Base-by-base conservation (phyloP, 2,797 vertebrate species). In the Helarctos malayanus region DNA sequence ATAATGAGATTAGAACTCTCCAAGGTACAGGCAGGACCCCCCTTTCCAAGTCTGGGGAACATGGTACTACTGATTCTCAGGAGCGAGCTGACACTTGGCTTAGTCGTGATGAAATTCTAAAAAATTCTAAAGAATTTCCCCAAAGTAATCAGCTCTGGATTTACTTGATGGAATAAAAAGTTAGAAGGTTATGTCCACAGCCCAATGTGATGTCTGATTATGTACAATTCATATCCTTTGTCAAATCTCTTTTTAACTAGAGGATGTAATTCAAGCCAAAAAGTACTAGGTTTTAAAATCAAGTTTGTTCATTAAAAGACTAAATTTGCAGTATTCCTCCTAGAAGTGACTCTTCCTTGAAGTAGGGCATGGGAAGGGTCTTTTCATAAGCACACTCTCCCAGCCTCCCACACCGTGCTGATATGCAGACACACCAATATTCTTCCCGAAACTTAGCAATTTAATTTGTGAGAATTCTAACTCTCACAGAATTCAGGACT, bases 221-320 rank as follows among this genome's bases (percentile, higher is more conserved):
- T 65, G 7, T 47, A 89, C 32, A 78, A 65, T 87, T 45, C 9
- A n/a, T 52, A 69, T 18, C 68, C 7, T 75, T 84, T 79, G 69
- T 65, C 38, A 54, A 59, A 45, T 12, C 35, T 91, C 76, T 76
- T 87, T 89, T 38, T 75, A 87, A 78, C 15, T 29, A 18, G 47
- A 73, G n/a, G 59, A 38, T 59, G 89, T 15, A 95, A 85, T 90
- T 94, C 78, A 57, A 32, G 87, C 49, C 69, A 45, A 69, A 76
- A 78, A 75, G 56, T 5, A n/a, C 25, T 21, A 57, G 1, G 1
- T 73, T 59, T 65, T n/a, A 81, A 95, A 73, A 71, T 85, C 54
- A 47, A 21, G 47, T 56, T 68, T 88, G 38, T 85, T 90, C 61
- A 29, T 76, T n/a, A 32, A 63, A 76, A 97, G 82, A 75, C 41